Base-by-base conservation (phyloP, 2,797 vertebrate species). In the Columba guinea region DNA sequence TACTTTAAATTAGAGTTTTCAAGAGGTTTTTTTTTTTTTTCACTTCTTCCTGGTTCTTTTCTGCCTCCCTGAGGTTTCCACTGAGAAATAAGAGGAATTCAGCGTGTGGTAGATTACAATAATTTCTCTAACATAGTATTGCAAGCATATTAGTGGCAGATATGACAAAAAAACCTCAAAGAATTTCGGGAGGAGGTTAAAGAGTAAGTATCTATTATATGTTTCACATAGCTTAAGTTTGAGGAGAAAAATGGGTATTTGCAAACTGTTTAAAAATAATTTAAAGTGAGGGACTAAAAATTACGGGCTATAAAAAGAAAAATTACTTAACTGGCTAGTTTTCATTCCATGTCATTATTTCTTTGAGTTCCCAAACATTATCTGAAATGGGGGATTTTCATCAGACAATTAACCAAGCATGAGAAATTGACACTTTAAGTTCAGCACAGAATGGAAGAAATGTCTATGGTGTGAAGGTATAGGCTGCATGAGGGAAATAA, bases 181-280 rank as follows among this genome's bases (percentile, higher is more conserved):
- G 69, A 94, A 90, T 76, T 64, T 88, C 74, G 75, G 28, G 35
- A 94, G 74, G 24, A 80, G 49, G 56, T 62, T 87, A 85, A 87
- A 76, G 68, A 87, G 58, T 46, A 90, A 69, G 11, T 52, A 74
- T 46, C 63, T 82, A 35, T 60, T 83, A 48, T 28, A 58, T 13
- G 19, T 12, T 51, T 63, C 53, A 74, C 63, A 39, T 14, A 79
- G 60, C 23, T 77, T 18, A 64, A 68, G 34, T 77, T 1, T 62
- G 71, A 85, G 19, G 16, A 79, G 16, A 51, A 95, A 86, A 82
- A 6, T 8, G 35, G 11, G 18, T 84, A 84, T 85, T 92, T 93
- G 76, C 44, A 80, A 87, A 60, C 13, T 22, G 7, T 41, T 79
- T 20, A 10, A 86, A 93, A 85, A 64, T 27, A 77, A 87, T 68